These are phyloP conservation scores for Schizaphis graminum DNA, from an alignment of 2,888 invertebrate species.

Conservation along the genomic window DNA sequence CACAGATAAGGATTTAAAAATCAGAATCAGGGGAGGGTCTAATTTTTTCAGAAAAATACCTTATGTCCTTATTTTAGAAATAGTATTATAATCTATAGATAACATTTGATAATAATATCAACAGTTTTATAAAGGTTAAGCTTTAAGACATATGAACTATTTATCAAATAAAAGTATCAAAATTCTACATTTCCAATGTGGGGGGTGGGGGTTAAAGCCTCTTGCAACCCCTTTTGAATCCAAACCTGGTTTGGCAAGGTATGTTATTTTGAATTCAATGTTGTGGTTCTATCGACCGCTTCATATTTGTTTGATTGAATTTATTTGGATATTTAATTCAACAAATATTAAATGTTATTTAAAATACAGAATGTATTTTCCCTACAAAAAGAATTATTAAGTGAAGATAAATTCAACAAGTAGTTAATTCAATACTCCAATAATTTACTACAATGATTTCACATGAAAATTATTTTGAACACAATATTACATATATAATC, in stretches of 20 bases:
- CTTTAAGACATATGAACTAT: neutral
- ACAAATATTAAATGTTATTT: constrained; percentile 9
- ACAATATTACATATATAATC: too few relatives aligned
- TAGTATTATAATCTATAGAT: too few relatives aligned
- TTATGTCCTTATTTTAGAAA: too few relatives aligned
- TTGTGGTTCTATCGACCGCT: neutral
- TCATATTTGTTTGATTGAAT: neutral
- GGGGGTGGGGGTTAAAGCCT: neutral
- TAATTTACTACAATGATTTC: too few relatives aligned
- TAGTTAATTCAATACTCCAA: neutral
- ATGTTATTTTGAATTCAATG: neutral
- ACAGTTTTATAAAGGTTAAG: too few relatives aligned
- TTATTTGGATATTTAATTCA: neutral
- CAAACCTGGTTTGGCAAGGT: neutral
- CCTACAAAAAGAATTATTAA: too few relatives aligned
- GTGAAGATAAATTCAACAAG: neutral
- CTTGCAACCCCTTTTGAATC: neutral
- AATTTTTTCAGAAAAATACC: neutral
- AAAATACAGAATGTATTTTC: neutral
- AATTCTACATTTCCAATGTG: too few relatives aligned
- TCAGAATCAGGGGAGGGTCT: neutral
- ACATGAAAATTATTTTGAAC: too few relatives aligned
- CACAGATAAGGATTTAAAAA: too few relatives aligned
- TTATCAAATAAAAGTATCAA: neutral
- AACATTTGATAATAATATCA: too few relatives aligned